A percentile compares a stretch with the other conserved stretches of the same genome.
These are phyloP conservation scores for Teleiodes luculella DNA, from an alignment of 2,888 invertebrate species.

Conservation along the genomic window DNA sequence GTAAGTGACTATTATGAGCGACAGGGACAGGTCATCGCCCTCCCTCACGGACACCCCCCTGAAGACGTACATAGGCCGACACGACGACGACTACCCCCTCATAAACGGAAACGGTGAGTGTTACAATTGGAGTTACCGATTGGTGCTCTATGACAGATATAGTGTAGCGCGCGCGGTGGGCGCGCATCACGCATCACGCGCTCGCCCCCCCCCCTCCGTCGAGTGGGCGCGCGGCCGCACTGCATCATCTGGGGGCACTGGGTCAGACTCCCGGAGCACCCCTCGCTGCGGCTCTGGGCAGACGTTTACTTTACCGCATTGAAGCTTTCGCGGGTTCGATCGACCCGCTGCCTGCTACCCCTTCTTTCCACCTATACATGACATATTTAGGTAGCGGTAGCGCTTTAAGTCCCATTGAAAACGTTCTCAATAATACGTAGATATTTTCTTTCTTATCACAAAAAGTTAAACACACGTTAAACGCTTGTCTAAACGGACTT, in stretches of 20 bases:
- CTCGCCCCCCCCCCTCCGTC: slow-evolving; percentile 34
- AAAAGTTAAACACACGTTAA: too few species aligned
- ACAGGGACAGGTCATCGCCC: slow-evolving; percentile 93
- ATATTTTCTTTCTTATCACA: too few species aligned
- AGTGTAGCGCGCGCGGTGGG: slow-evolving; percentile 23
- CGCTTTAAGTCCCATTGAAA: background rate
- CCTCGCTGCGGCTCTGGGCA: slow-evolving; percentile 35
- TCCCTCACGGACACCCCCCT: slow-evolving; percentile 92
- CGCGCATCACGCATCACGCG: slow-evolving; percentile 39
- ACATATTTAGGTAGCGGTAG: slow-evolving; percentile 12
- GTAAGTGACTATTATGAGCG: slow-evolving; percentile 88
- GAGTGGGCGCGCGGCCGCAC: slow-evolving; percentile 32
- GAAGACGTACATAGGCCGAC: slow-evolving; percentile 91
- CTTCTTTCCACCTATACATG: slow-evolving; percentile 40
- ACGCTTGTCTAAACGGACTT: too few species aligned
- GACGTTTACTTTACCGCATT: slow-evolving; percentile 61
- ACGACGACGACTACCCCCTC: slow-evolving; percentile 88
- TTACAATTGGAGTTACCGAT: slow-evolving; percentile 23
- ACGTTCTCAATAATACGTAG: background rate
- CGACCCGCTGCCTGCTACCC: slow-evolving; percentile 52
- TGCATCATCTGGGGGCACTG: too few species aligned
- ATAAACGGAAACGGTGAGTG: slow-evolving; percentile 86
- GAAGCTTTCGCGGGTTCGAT: slow-evolving; percentile 59
- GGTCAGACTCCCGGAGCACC: slow-evolving; percentile 4
- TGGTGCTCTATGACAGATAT: slow-evolving; percentile 27